Base-by-base conservation (phyloP, 1,140 invertebrate genomes). In the Bombus sylvicola region DNA sequence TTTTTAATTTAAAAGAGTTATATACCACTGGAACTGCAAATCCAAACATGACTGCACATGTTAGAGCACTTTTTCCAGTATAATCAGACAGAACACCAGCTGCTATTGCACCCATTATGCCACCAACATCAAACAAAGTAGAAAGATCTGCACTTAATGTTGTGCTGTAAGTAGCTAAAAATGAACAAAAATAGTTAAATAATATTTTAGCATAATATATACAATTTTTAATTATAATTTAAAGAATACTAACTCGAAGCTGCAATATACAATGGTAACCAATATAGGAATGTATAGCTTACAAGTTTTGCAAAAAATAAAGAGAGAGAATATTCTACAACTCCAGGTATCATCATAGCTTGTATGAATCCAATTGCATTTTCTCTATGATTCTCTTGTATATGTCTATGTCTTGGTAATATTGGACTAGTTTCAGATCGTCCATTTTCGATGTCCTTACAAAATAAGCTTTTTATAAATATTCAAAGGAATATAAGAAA, bases 271-370 rank as follows among this genome's bases (percentile, higher is more conserved):
- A 97, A 94, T 72, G 99, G 99, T 88, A 99, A 95, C 99, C 99
- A 99, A 94, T 98, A 99, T 22, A 99, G 96, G 95, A 99, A 99
- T 81, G 99, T 99, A 93, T 99, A 99, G 93, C 98, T 98, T 78
- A 99, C 98, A 12, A 99, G 96, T 95, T 99, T 99, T n/a, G 98
- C 98, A 95, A 99, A 99, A 94, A 99, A 99, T 57, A 99, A 95
- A 62, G 98, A 98, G 4, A 99, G 93, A 0, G 99, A 98, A 95
- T 98, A 99, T 95, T 99, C 99, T 8, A 99, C 92, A 3, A 99
- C 99, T 37, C 99, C 99, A n/a, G 98, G 98, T 92, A 99, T 98
- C 88, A 95, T 95, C 0, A 98, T 94, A 43, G 98, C 98, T 59
- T 96, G 97, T 0, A 96, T 90, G 86, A 99, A 97, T 78, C 98